phyloP scores from a whole-genome alignment of 2,797 vertebrate species.

The Heterohyrax brucei region DNA sequence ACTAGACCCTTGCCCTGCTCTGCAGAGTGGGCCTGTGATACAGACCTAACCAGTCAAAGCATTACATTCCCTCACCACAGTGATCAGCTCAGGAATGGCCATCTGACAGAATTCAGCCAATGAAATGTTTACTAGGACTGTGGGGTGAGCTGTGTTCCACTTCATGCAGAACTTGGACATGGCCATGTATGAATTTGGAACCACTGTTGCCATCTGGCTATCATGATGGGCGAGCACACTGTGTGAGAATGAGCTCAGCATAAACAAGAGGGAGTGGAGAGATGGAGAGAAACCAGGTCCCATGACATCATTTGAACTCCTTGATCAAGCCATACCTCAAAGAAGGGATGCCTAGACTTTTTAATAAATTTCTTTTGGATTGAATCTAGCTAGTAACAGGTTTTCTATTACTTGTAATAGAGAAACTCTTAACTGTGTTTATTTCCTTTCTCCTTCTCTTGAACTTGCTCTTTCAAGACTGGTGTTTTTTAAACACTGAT shows the following conservation, averaged over 20 bases:
- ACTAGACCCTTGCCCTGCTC: background rate
- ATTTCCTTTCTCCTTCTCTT: slow-evolving; percentile 41
- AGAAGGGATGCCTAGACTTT: background rate
- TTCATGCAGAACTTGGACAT: slow-evolving; percentile 28
- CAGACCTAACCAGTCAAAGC: background rate
- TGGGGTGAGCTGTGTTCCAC: background rate
- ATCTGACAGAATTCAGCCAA: background rate
- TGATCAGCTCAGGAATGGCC: background rate
- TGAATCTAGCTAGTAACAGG: background rate
- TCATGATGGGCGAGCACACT: background rate
- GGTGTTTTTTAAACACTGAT: background rate
- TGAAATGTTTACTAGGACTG: background rate
- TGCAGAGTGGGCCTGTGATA: background rate
- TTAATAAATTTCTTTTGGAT: background rate
- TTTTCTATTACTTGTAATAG: background rate
- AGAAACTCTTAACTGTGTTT: background rate
- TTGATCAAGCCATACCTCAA: slow-evolving; percentile 53
- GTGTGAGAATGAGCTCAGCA: background rate
- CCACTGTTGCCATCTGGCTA: background rate
- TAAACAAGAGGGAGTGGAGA: background rate
- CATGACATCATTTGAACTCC: background rate
- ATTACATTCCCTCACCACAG: no score
- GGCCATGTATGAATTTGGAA: background rate
- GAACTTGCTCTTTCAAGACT: background rate
- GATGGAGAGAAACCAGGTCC: background rate